Percentiles rank a stretch among this genome's conserved stretches.
Conservation (phyloP, 2,888 invertebrate genomes). For the Pandemis heparana region DNA sequence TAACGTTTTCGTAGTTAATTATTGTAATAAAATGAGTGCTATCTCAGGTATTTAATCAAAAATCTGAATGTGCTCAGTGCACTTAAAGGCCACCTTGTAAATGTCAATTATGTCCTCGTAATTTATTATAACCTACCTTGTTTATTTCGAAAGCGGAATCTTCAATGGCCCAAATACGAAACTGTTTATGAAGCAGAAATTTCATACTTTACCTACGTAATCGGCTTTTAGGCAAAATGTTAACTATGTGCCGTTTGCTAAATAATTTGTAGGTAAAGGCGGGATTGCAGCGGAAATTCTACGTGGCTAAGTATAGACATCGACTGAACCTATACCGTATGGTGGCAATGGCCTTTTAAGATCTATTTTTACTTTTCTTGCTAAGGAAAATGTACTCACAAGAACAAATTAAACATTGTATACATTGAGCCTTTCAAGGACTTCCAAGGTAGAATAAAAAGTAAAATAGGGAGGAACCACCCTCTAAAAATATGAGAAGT, state of each 20-base stretch:
- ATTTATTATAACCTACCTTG: not conserved
- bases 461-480: too few species aligned
- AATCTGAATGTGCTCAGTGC: slow-evolving; percentile 1
- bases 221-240: not conserved
- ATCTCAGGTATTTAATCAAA: slow-evolving; percentile 5
- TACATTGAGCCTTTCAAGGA: too few species aligned
- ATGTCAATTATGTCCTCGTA: slow-evolving; percentile 27
- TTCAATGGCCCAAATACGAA: not conserved
- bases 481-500: too few species aligned
- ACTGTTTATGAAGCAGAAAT: not conserved
- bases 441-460: too few species aligned
- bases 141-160: not conserved
- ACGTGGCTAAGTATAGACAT: too few species aligned
- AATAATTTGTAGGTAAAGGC: too few species aligned
- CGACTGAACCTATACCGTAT: too few species aligned
- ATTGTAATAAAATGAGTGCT: slow-evolving; percentile 4
- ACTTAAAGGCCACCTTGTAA: slow-evolving; percentile 23
- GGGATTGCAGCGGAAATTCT: too few species aligned
- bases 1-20: not conserved
- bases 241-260: not conserved
- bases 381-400: too few species aligned
- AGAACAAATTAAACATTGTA: too few species aligned
- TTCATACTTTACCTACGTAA: not conserved
- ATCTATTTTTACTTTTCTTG: too few species aligned
- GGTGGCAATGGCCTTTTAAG: too few species aligned